Conservation (phyloP, 2,888 invertebrate species). For the Slavum lentiscoides region DNA sequence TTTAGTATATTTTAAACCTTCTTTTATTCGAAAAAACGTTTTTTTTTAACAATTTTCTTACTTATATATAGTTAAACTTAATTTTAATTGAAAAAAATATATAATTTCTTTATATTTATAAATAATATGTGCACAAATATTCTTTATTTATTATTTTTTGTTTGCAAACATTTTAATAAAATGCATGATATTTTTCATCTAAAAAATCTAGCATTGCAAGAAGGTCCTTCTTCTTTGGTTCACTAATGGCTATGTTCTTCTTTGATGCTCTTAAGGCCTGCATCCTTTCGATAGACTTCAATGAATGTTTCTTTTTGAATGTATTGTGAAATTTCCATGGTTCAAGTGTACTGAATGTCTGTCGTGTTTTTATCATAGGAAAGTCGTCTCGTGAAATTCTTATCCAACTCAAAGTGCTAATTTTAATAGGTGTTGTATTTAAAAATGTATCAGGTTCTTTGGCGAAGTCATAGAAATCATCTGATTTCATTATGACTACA, state of each 20-base stretch:
- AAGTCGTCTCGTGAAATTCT: slow-evolving; percentile 4
- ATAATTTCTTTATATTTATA: too few species aligned
- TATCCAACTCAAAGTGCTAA: slow-evolving; percentile 15
- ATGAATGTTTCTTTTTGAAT: slow-evolving; percentile 8
- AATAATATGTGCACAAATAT: too few species aligned
- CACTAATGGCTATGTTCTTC: background rate
- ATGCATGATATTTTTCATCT: slow-evolving; percentile 12
- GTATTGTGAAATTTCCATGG: slow-evolving; percentile 3
- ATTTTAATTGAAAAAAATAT: too few species aligned
- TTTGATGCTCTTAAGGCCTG: slow-evolving; percentile 2
- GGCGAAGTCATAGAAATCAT: slow-evolving; percentile 28
- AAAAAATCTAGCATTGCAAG: slow-evolving; percentile 1
- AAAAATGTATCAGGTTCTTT: slow-evolving; percentile 8
- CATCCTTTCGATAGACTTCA: background rate
- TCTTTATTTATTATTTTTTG: too few species aligned
- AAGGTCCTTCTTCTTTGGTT: slow-evolving; percentile 3
- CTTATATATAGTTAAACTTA: too few species aligned
- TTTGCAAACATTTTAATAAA: background rate
- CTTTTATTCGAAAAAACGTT: too few species aligned
- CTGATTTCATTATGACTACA: slow-evolving; percentile 14
- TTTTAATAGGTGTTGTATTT: slow-evolving; percentile 15
- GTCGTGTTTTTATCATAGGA: slow-evolving; percentile 7
- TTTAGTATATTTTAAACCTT: too few species aligned
- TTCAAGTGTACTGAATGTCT: slow-evolving; percentile 8
- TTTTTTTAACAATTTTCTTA: too few species aligned